A percentile compares a stretch with the other conserved stretches of the same genome.
These are phyloP conservation scores for Paraplagusia blochii DNA, from an alignment of 2,113 vertebrate genomes.

Conservation along the genomic window DNA sequence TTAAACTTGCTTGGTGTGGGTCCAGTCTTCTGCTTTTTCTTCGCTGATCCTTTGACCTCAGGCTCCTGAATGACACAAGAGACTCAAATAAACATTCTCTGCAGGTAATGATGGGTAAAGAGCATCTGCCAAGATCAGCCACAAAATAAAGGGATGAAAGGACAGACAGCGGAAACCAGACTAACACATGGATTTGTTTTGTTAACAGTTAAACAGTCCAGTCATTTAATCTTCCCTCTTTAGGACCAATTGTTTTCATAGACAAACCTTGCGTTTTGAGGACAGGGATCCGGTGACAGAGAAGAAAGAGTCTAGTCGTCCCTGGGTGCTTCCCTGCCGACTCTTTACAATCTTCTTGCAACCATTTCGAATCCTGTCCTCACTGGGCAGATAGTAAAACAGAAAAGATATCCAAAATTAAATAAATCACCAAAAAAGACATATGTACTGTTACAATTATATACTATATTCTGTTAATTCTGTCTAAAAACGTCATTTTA, in stretches of 20 bases:
- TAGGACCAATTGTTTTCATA: background rate
- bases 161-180: background rate
- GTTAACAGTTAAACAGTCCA: background rate
- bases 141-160: background rate
- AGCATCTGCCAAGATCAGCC: too few species aligned
- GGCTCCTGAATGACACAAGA: conserved; percentile 69
- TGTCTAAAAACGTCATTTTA: background rate
- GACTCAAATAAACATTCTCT: background rate
- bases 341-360: conserved; percentile 87
- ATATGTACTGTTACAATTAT: too few species aligned
- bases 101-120: background rate
- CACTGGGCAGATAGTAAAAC: conserved; percentile 60
- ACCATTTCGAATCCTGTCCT: conserved; percentile 89
- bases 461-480: too few species aligned
- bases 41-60: conserved; percentile 82
- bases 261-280: conserved; percentile 86
- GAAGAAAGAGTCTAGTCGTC: conserved; percentile 93
- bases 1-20: conserved; percentile 74
- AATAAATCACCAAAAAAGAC: too few species aligned
- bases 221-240: background rate
- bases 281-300: conserved; percentile 91
- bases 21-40: conserved; percentile 86
- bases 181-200: background rate
- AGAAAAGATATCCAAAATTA: background rate
- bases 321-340: conserved; percentile 93